Percentiles rank a stretch among this genome's conserved stretches.
phyloP scores from a whole-genome alignment of 2,113 vertebrate species.

The Agapornis roseicollis region DNA sequence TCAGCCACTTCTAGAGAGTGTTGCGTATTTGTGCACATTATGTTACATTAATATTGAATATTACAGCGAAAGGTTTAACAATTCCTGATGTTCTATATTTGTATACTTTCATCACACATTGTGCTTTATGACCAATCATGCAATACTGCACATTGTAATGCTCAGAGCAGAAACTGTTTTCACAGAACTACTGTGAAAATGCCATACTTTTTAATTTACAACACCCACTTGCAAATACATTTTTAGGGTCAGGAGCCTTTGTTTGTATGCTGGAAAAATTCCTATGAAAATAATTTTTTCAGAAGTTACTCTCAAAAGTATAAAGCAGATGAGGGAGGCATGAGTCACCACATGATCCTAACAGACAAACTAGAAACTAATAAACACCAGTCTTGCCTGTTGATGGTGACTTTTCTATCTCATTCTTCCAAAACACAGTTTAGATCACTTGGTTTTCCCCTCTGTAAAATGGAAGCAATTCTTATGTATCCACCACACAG shows the following conservation, averaged over 20 bases:
- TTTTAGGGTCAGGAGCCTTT: conserved; percentile 22
- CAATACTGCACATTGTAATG: neutral
- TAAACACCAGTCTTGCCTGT: neutral
- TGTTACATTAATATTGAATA: neutral
- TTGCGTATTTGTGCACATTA: neutral
- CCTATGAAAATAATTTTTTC: neutral
- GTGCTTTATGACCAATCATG: neutral
- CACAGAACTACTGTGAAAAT: conserved; percentile 20
- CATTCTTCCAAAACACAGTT: neutral
- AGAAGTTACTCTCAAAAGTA: neutral
- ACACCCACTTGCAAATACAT: conserved; percentile 22
- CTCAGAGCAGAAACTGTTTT: neutral
- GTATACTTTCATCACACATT: neutral
- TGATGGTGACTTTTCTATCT: neutral
- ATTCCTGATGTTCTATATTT: neutral
- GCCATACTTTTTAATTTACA: neutral
- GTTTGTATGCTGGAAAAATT: neutral
- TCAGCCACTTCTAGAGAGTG: neutral
- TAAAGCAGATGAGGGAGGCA: neutral
- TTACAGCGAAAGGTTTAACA: neutral
- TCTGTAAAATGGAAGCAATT: neutral
- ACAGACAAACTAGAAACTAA: neutral
- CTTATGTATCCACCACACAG: neutral
- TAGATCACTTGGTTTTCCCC: neutral
- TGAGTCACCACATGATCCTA: neutral